Evolutionary conservation across 2,797 vertebrate species (phyloP), one percentile per base, ranked within the genome.

Genomic region (Chaetophractus vellerosus): DNA sequence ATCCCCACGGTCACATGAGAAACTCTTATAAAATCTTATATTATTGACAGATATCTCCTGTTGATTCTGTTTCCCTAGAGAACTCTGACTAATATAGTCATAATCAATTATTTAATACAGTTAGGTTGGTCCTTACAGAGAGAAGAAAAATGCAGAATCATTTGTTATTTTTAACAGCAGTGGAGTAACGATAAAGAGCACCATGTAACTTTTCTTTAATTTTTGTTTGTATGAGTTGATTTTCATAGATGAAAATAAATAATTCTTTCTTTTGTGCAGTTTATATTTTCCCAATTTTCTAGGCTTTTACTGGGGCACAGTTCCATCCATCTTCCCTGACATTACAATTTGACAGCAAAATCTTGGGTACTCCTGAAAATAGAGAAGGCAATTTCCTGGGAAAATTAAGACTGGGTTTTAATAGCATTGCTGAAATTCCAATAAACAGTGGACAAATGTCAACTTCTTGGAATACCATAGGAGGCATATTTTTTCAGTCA

Each of bases 251-350:
- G 95, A 97, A 97, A 98, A 83, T 79, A 76, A 96, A 97, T 63
- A 55, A 18, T 96, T 81, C 61, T 97, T n/a, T 24, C 68, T 98
- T 96, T 98, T 98, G 96, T 72, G 75, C 85, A 96, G 96, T 57
- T 96, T 98, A 81, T 94, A 93, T 97, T 97, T 96, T 98, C 83
- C 95, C 86, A 96, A 95, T 98, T 98, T 98, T 97, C 93, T n/a
- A 48, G 48, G n/a, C 28, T 90, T 18, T 0, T 57, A 48, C 41
- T 66, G 31, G 15, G 71, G 6, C 50, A 33, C 4, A 59, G 21
- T 26, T 93, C 41, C 31, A 64, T 23, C 15, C 31, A 75, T 36
- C 21, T 88, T 63, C 16, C 26, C 76, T 36, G 69, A 66, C 23
- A 48, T 69, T 81, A 36, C 38, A 57, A 52, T 15, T n/a, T 93